phyloP scores from a whole-genome alignment of 2,888 invertebrate species.

The Nycteola revayana region DNA sequence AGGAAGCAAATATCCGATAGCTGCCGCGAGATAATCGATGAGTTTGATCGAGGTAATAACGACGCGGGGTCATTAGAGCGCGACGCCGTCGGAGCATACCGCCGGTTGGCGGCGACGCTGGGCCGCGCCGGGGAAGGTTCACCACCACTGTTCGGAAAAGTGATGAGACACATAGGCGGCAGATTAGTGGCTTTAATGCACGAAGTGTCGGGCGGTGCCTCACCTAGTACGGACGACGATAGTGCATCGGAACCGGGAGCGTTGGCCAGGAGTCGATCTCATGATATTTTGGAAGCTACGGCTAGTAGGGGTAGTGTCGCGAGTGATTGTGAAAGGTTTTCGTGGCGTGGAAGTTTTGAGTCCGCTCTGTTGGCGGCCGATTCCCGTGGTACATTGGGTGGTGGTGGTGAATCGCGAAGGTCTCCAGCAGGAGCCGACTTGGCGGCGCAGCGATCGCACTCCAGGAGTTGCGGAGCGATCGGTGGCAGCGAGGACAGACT shows the following conservation, averaged over 20 bases:
- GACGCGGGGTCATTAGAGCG: constrained; percentile 82
- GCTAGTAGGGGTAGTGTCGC: constrained; percentile 85
- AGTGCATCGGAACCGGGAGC: constrained; percentile 86
- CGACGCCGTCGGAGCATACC: constrained; percentile 94
- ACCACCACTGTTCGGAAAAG: constrained; percentile 93
- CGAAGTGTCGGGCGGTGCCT: constrained; percentile 91
- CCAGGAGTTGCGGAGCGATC: constrained; percentile 92
- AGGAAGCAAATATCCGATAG: constrained; percentile 94
- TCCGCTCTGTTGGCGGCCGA: constrained; percentile 94
- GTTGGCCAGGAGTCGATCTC: constrained; percentile 90
- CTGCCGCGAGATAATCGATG: constrained; percentile 93
- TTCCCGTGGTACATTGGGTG: constrained; percentile 89
- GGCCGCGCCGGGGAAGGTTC: constrained; percentile 88
- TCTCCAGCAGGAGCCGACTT: constrained; percentile 92
- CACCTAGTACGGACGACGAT: constrained; percentile 88
- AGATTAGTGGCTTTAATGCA: constrained; percentile 94
- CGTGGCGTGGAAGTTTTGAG: constrained; percentile 96
- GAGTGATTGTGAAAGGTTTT: constrained; percentile 94
- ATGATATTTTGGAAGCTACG: constrained; percentile 87
- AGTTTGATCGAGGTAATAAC: constrained; percentile 89
- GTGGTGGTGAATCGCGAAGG: constrained; percentile 88
- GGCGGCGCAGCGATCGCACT: constrained; percentile 90
- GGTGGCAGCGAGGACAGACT: constrained; percentile 85
- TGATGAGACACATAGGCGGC: constrained; percentile 95
- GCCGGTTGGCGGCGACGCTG: constrained; percentile 91